Evolutionary conservation across 2,113 vertebrate species (phyloP).

Genomic region (Anarhynchus alexandrinus): DNA sequence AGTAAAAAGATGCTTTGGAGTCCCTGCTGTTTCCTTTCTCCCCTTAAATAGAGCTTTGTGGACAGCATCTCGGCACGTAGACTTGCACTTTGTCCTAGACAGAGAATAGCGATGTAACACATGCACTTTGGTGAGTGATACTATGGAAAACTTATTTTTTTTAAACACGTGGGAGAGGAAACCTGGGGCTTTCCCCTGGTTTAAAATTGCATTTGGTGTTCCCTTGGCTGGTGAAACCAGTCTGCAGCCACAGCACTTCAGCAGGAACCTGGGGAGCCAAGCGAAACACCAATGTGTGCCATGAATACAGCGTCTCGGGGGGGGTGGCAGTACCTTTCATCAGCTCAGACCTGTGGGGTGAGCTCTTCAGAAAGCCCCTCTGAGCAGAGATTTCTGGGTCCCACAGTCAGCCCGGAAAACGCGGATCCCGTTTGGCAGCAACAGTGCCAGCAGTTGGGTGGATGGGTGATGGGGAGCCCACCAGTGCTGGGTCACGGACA

Average conservation of each 20-base stretch:
- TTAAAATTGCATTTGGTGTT: background rate
- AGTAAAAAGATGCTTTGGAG: background rate
- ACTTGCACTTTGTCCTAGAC: background rate
- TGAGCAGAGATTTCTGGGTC: background rate
- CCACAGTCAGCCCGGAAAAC: background rate
- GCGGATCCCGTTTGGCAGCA: background rate
- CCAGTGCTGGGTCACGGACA: background rate
- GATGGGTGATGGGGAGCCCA: background rate
- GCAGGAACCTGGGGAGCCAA: background rate
- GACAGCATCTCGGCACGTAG: rapidly evolving
- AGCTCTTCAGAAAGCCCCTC: background rate
- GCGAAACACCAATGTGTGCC: rapidly evolving
- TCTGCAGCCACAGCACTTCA: background rate
- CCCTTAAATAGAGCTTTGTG: background rate
- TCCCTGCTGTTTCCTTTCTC: background rate
- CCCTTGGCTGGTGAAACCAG: background rate
- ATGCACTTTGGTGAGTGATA: background rate
- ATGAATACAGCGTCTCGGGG: rapidly evolving
- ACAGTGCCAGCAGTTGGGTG: rapidly evolving
- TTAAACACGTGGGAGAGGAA: background rate
- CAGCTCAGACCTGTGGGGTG: background rate
- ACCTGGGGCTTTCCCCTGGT: background rate
- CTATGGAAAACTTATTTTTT: background rate
- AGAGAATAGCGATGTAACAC: background rate
- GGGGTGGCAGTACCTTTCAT: background rate